Percentiles rank a stretch among this genome's conserved stretches.
phyloP scores from a whole-genome alignment of 2,797 vertebrate genomes.

The Manis pentadactyla region DNA sequence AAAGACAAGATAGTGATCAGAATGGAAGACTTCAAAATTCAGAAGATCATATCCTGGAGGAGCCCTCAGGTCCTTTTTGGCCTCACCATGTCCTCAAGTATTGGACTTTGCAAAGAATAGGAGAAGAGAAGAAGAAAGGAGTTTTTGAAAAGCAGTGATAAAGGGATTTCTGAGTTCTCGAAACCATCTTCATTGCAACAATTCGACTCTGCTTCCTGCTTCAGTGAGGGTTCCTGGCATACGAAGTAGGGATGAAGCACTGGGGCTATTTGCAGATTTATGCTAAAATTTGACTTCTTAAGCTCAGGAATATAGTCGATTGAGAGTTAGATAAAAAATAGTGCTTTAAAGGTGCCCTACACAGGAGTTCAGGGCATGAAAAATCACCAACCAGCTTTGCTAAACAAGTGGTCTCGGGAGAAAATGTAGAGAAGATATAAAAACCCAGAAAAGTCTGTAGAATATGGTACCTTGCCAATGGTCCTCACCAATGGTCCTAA shows the following conservation, averaged over 20 bases:
- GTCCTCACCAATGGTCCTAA: not conserved
- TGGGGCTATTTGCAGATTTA: constrained; percentile 11
- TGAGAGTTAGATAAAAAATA: constrained; percentile 34
- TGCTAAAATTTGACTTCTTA: constrained; percentile 54
- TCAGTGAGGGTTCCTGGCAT: constrained; percentile 25
- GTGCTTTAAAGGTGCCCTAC: not conserved
- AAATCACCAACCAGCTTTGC: not conserved
- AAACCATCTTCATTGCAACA: constrained; percentile 56
- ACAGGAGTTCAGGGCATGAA: constrained; percentile 4
- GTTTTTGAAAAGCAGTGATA: constrained; percentile 43
- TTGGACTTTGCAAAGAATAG: constrained; percentile 39
- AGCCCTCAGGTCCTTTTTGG: not conserved
- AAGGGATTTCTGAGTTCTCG: constrained; percentile 47
- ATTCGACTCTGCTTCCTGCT: constrained; percentile 37
- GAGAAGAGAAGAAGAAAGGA: constrained; percentile 17
- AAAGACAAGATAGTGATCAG: not conserved
- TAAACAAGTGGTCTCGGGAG: not conserved
- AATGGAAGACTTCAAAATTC: not conserved
- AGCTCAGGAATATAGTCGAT: constrained; percentile 27
- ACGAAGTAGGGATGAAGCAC: constrained; percentile 17
- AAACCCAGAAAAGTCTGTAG: not conserved
- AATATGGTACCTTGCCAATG: not conserved
- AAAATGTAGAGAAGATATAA: not conserved
- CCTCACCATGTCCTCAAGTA: not conserved
- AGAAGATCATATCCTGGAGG: not conserved